phyloP scores from a whole-genome alignment of 30 jellyfish, hydroid and myxozoan species.

The Cassiopea xamachana region DNA sequence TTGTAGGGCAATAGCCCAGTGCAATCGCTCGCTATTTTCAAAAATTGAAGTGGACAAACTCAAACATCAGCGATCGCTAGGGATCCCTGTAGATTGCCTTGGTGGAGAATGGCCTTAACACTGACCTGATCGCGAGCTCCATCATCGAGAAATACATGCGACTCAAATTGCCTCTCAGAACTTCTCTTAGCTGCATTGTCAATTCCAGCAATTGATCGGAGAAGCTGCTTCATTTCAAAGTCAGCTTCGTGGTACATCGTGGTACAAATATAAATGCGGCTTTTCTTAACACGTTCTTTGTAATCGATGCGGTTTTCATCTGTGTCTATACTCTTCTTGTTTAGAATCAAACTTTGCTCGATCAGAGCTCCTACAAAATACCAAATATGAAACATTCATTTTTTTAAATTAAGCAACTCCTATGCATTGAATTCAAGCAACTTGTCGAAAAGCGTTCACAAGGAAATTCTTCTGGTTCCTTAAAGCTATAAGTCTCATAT shows the following conservation, averaged over 20 bases:
- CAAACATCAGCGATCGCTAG: background rate
- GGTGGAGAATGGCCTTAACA: background rate
- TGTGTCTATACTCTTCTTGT: slow-evolving; percentile 81
- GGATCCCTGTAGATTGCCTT: background rate
- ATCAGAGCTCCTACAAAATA: slow-evolving; percentile 66
- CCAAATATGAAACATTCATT: background rate
- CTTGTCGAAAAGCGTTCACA: background rate
- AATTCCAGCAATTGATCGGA: slow-evolving; percentile 82
- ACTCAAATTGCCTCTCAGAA: slow-evolving; percentile 81
- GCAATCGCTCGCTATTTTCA: too few species aligned
- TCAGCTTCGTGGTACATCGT: slow-evolving; percentile 99
- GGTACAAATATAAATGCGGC: slow-evolving; percentile 88
- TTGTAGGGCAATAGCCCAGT: too few species aligned
- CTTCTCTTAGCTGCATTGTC: slow-evolving; percentile 79
- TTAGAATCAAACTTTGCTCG: slow-evolving; percentile 80
- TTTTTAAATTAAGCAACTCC: background rate
- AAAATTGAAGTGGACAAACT: too few species aligned
- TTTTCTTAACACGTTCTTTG: slow-evolving; percentile 72
- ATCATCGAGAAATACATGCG: slow-evolving; percentile 90
- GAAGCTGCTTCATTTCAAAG: slow-evolving; percentile 95
- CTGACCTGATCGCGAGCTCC: slow-evolving; percentile 84
- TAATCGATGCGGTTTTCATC: slow-evolving; percentile 78
- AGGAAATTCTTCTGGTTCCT: background rate
- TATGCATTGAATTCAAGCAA: background rate
- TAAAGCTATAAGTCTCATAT: too few species aligned